Percentiles rank a stretch among this genome's conserved stretches.
These are phyloP conservation scores for Gibbula magus DNA, from an alignment of 2,888 invertebrate genomes.

Conservation along the genomic window DNA sequence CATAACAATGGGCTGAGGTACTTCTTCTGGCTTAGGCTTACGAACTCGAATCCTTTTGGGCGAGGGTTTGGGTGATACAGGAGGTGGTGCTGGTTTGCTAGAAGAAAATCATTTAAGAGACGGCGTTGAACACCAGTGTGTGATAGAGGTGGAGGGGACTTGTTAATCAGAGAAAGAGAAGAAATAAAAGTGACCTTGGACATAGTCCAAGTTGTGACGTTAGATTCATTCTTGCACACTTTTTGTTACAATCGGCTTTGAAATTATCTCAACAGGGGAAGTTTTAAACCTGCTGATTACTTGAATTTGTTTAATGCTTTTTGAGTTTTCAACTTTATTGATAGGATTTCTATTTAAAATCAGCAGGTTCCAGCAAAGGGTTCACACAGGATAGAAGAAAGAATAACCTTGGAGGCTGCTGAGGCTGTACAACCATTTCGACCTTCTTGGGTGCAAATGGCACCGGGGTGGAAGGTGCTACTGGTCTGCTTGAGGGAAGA, in stretches of 20 bases:
- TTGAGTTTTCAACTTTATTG: neutral
- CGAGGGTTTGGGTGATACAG: conserved; percentile 23
- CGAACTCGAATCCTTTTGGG: conserved; percentile 31
- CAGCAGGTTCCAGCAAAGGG: neutral
- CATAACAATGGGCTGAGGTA: conserved; percentile 16
- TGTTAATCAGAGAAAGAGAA: neutral
- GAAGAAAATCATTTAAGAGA: neutral
- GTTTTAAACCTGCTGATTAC: neutral
- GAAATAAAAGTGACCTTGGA: neutral
- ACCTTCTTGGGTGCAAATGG: conserved; percentile 31
- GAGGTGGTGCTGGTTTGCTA: conserved; percentile 23
- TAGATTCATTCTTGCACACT: neutral
- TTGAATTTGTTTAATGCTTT: neutral
- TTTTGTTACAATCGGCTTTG: neutral
- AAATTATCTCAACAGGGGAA: neutral
- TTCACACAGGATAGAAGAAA: neutral
- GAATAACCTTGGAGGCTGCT: conserved; percentile 14
- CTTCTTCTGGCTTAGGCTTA: conserved; percentile 25
- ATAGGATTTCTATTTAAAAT: neutral
- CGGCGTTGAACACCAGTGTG: too few relatives aligned
- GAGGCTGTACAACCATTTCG: conserved; percentile 26
- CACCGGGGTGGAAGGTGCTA: conserved; percentile 27
- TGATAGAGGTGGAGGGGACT: too few relatives aligned
- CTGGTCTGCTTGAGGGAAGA: conserved; percentile 26
- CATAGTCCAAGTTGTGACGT: neutral